Conservation (phyloP, 2,113 vertebrate species). For the Octodon degus region DNA sequence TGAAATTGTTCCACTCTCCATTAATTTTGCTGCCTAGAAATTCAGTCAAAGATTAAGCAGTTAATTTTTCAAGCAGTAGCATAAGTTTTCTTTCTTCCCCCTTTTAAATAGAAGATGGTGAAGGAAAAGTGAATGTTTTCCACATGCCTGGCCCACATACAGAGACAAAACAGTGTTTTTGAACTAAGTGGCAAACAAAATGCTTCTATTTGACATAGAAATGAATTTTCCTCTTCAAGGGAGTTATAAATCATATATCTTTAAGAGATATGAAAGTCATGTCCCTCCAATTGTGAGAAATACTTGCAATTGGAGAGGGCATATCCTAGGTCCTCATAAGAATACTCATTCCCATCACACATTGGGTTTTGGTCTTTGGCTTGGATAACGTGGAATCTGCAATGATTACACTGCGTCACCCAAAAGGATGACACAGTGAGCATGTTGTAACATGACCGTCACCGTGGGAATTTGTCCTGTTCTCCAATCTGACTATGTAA, state of each 20-base stretch:
- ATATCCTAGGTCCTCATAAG: background rate
- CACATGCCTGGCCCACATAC: background rate
- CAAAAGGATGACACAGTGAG: background rate
- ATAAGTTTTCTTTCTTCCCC: background rate
- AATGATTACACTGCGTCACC: background rate
- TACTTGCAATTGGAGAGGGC: background rate
- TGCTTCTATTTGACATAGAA: background rate
- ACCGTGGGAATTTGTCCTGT: background rate
- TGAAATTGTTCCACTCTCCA: conserved; percentile 77
- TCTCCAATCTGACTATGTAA: background rate
- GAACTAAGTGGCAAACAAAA: background rate
- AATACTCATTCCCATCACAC: background rate
- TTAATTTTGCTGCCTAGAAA: conserved; percentile 80
- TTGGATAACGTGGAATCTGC: background rate
- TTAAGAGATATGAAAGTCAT: background rate
- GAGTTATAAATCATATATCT: background rate
- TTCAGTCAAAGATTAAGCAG: conserved; percentile 81
- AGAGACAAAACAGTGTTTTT: background rate
- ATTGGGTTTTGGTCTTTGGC: background rate
- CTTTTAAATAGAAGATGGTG: background rate
- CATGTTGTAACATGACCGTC: background rate
- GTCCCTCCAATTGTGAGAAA: background rate
- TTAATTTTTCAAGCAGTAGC: conserved; percentile 73
- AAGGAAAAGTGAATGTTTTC: background rate
- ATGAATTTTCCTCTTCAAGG: conserved; percentile 32